Conservation (phyloP, 2,113 vertebrate genomes). For the Epinephelus lanceolatus region DNA sequence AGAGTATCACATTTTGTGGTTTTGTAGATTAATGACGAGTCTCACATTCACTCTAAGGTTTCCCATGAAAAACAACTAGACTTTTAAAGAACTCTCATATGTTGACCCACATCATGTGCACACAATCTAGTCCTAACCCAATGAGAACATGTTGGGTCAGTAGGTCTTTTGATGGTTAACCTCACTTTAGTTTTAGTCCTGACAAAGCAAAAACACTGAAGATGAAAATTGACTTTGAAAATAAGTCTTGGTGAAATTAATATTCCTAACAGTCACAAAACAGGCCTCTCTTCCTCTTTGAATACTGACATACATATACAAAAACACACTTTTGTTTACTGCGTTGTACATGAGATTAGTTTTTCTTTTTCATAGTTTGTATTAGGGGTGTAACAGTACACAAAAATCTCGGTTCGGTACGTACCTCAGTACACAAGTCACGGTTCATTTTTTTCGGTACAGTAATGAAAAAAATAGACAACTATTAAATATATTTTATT, state of each 20-base stretch:
- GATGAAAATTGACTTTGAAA: neutral
- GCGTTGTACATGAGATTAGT: neutral
- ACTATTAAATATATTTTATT: no score
- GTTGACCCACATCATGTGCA: neutral
- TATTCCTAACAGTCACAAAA: neutral
- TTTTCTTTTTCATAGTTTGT: neutral
- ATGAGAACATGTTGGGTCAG: neutral
- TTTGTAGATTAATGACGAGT: neutral
- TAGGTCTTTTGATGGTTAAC: neutral
- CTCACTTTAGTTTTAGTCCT: neutral
- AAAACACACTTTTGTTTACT: neutral
- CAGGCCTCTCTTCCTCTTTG: neutral
- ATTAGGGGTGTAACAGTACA: no score
- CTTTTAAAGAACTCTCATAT: neutral
- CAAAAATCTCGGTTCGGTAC: no score
- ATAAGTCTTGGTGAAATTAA: neutral
- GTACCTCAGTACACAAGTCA: no score
- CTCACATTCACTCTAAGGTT: neutral
- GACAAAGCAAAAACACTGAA: neutral
- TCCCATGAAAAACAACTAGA: neutral
- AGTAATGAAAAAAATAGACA: no score
- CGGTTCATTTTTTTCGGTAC: no score
- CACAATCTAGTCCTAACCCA: neutral
- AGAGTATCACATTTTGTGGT: neutral
- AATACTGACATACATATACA: neutral